These are phyloP conservation scores for Daboia siamensis DNA, from an alignment of 2,113 vertebrate species.

Conservation along the genomic window DNA sequence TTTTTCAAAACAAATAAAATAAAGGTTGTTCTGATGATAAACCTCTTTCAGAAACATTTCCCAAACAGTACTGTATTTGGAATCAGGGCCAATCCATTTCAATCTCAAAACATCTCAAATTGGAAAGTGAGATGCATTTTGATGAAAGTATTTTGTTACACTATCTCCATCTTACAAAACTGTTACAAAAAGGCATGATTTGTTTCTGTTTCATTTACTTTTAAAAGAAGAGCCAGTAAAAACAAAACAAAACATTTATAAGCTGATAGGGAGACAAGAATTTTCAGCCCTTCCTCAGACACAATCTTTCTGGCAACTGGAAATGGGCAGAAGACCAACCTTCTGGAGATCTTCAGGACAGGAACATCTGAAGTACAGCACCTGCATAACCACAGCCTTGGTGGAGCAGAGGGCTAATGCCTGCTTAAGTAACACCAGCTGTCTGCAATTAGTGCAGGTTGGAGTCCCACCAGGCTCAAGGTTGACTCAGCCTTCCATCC, in stretches of 20 bases:
- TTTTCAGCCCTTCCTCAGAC: background rate
- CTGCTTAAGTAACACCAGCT: no score
- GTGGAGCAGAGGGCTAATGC: no score
- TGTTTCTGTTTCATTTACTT: conserved; percentile 28
- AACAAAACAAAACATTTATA: background rate
- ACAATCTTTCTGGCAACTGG: background rate
- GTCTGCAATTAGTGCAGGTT: no score
- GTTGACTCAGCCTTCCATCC: no score
- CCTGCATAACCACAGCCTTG: background rate
- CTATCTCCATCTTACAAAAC: background rate
- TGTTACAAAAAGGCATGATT: background rate
- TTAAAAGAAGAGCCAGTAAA: conserved; percentile 19
- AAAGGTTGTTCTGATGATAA: conserved; percentile 52
- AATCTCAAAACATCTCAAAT: background rate
- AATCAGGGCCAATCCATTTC: conserved; percentile 14
- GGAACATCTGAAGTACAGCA: background rate
- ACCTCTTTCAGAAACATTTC: conserved; percentile 5
- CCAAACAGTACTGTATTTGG: conserved; percentile 17
- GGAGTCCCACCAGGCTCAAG: no score
- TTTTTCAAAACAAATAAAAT: conserved; percentile 52
- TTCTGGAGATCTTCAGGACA: background rate
- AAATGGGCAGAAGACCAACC: background rate
- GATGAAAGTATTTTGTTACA: background rate
- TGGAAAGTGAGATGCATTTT: background rate
- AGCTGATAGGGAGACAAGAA: background rate